Evolutionary conservation across 2,888 invertebrate genomes (phyloP).

Genomic region (Tryphoninae sp.): DNA sequence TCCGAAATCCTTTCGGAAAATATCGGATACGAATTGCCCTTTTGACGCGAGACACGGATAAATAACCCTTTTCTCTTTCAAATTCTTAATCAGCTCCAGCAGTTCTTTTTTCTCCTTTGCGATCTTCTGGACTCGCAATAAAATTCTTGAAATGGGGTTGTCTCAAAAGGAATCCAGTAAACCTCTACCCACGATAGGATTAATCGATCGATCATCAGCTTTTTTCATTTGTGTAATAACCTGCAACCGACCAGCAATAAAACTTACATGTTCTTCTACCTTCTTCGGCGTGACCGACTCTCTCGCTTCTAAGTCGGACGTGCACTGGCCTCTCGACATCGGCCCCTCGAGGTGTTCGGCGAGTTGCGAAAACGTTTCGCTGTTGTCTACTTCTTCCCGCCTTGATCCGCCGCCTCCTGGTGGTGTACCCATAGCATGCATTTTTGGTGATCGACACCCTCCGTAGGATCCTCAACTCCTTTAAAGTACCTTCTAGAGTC

Average conservation of each 20-base stretch:
- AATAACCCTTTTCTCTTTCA: slow-evolving; percentile 41
- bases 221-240: slow-evolving; percentile 38
- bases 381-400: slow-evolving; percentile 4
- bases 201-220: slow-evolving; percentile 40
- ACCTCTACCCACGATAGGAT: not conserved
- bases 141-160: slow-evolving; percentile 19
- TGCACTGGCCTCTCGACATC: slow-evolving; percentile 1
- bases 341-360: slow-evolving; percentile 10
- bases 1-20: not conserved
- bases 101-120: slow-evolving; percentile 10
- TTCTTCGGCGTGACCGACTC: slow-evolving; percentile 25
- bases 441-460: no score
- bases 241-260: slow-evolving; percentile 53
- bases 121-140: slow-evolving; percentile 1
- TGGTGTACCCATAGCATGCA: not conserved
- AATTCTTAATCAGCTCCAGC: not conserved
- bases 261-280: slow-evolving; percentile 42
- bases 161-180: slow-evolving; percentile 55
- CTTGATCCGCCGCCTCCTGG: slow-evolving; percentile 18
- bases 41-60: slow-evolving; percentile 26
- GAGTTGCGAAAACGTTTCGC: slow-evolving; percentile 1
- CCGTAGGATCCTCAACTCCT: slow-evolving; percentile 30
- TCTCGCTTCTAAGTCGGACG: slow-evolving; percentile 24
- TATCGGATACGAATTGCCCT: slow-evolving; percentile 29
- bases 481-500: slow-evolving; percentile 32